Evolutionary conservation across 2,113 vertebrate genomes (phyloP).

Genomic region (Gymnarchus niloticus): DNA sequence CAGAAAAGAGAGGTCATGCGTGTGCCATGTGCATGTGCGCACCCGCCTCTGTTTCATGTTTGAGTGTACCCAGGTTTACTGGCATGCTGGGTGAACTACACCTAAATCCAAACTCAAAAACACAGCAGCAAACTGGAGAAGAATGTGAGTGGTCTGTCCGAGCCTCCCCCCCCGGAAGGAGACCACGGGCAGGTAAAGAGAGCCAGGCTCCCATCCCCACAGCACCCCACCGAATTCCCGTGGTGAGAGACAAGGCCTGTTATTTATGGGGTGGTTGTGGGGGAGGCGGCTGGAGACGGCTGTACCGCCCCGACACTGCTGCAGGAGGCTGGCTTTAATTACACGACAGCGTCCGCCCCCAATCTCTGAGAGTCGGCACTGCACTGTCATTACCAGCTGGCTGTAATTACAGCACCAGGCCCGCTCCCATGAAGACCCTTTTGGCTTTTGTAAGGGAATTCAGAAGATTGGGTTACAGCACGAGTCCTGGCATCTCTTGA

Average conservation of each 20-base stretch:
- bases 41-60: neutral
- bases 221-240: neutral
- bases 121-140: neutral
- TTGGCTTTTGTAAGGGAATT: conserved; percentile 24
- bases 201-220: too few species aligned
- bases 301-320: neutral
- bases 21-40: neutral
- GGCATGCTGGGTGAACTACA: neutral
- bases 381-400: conserved; percentile 29
- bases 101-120: neutral
- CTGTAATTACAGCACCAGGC: conserved; percentile 28
- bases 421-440: conserved; percentile 16
- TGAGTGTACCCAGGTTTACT: neutral
- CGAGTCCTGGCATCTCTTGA: conserved; percentile 10
- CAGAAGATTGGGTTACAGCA: conserved; percentile 19
- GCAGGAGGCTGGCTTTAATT: conserved; percentile 25
- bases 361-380: conserved; percentile 5
- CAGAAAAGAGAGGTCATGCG: neutral
- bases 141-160: neutral
- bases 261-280: neutral
- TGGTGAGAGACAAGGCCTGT: neutral
- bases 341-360: neutral
- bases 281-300: neutral
- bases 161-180: neutral
- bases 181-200: neutral